Conservation (phyloP, 2,797 vertebrate species). For the Sebastes taczanowskii region DNA sequence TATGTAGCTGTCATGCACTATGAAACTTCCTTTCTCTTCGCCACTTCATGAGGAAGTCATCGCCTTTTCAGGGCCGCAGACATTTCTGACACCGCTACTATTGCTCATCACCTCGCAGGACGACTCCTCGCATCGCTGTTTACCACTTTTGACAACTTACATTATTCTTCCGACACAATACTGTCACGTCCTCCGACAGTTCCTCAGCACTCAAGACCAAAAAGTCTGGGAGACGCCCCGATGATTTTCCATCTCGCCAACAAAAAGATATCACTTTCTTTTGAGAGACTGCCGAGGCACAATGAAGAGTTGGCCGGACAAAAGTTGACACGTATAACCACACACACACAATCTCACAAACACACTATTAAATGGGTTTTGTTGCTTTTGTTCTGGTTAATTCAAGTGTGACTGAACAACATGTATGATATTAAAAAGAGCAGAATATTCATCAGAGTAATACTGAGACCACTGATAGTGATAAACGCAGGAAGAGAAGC, state of each 20-base stretch:
- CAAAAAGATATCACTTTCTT: constrained; percentile 7
- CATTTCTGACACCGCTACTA: constrained; percentile 72
- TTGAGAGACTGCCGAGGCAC: neutral
- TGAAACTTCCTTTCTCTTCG: constrained; percentile 22
- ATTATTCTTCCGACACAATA: constrained; percentile 66
- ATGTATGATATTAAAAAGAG: neutral
- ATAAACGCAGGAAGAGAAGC: neutral
- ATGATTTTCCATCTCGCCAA: constrained; percentile 29
- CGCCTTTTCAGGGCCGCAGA: constrained; percentile 69
- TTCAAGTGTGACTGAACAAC: neutral
- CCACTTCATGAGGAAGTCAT: constrained; percentile 82
- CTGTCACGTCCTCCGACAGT: constrained; percentile 65
- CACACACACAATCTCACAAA: constrained; percentile 12
- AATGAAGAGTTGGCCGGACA: constrained; percentile 10
- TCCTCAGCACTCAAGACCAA: constrained; percentile 31
- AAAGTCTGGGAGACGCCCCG: constrained; percentile 39
- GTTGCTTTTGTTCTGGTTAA: neutral
- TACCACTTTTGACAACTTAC: constrained; percentile 75
- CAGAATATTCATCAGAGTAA: neutral
- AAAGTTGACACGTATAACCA: constrained; percentile 10
- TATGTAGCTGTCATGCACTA: neutral
- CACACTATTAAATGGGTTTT: neutral
- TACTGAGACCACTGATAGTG: neutral
- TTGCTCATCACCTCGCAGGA: constrained; percentile 28
- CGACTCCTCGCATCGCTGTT: constrained; percentile 42